Evolutionary conservation across 2,888 invertebrate genomes (phyloP).

Genomic region (Epicampocera succincta): DNA sequence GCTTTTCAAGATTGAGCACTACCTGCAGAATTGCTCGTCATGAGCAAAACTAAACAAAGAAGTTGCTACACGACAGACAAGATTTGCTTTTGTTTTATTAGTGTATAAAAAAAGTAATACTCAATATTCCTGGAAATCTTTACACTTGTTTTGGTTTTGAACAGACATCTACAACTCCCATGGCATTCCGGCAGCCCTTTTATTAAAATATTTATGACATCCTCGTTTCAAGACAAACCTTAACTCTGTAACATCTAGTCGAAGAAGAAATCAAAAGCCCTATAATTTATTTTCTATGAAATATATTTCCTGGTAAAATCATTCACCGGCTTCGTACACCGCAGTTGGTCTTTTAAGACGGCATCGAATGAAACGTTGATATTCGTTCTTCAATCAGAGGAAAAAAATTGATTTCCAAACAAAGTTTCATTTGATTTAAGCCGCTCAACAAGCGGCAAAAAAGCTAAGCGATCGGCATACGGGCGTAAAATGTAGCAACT

Average conservation of each 20-base stretch:
- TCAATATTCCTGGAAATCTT: conserved; percentile 10
- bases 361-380: conserved; percentile 54
- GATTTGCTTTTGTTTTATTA: too few relatives aligned
- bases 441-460: conserved; percentile 69
- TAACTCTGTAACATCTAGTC: conserved; percentile 53
- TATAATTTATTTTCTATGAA: conserved; percentile 69
- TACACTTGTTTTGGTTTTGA: conserved; percentile 35
- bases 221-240: conserved; percentile 55
- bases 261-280: conserved; percentile 52
- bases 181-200: conserved; percentile 7
- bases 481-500: conserved; percentile 80
- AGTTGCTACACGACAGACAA: too few relatives aligned
- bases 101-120: not conserved
- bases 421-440: conserved; percentile 77
- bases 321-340: conserved; percentile 42
- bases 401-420: conserved; percentile 73
- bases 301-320: conserved; percentile 72
- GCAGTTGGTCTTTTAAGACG: conserved; percentile 31
- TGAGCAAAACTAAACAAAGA: too few relatives aligned
- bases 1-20: too few relatives aligned
- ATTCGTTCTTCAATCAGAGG: conserved; percentile 39
- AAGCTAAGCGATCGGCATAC: conserved; percentile 52
- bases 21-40: too few relatives aligned
- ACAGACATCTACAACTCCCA: not conserved
- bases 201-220: conserved; percentile 55